Percentiles rank a stretch among this genome's conserved stretches.
phyloP scores from a whole-genome alignment of 2,888 invertebrate species.

The Chalcosyrphus nemorum region DNA sequence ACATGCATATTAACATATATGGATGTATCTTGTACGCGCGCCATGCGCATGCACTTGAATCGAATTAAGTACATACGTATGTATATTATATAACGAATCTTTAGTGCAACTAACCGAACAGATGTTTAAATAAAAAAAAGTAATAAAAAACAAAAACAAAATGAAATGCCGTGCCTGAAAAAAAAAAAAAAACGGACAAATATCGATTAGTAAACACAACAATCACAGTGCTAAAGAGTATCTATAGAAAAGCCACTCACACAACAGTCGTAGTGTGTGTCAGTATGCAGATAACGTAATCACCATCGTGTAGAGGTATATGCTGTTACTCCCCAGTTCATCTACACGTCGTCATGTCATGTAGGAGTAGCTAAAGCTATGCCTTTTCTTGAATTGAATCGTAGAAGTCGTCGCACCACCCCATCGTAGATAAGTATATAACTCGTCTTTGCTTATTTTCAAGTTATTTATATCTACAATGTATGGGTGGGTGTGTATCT shows the following conservation, averaged over 20 bases:
- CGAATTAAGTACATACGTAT: too few relatives aligned
- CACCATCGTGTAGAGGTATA: slow-evolving; percentile 7
- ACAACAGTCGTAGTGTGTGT: neutral
- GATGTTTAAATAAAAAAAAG: slow-evolving; percentile 2
- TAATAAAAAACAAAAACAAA: slow-evolving; percentile 2
- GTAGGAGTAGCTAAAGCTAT: slow-evolving; percentile 7
- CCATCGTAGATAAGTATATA: neutral
- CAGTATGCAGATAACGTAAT: slow-evolving; percentile 48
- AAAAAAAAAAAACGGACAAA: slow-evolving; percentile 39
- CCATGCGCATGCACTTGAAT: slow-evolving; percentile 33
- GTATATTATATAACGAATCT: slow-evolving; percentile 7
- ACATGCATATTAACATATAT: too few relatives aligned
- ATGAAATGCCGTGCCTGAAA: slow-evolving; percentile 28
- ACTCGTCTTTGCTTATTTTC: slow-evolving; percentile 2
- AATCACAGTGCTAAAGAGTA: slow-evolving; percentile 12
- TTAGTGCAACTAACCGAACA: neutral
- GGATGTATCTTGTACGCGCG: neutral
- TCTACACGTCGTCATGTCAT: slow-evolving; percentile 29
- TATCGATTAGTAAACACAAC: slow-evolving; percentile 45
- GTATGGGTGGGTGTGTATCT: neutral
- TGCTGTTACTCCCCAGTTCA: neutral
- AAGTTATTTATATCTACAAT: slow-evolving; percentile 21
- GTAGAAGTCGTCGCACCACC: slow-evolving; percentile 37
- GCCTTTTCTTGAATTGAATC: slow-evolving; percentile 21
- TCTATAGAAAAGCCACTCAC: slow-evolving; percentile 15